Base-by-base conservation (phyloP, 2,797 vertebrate species). In the Betta splendens region DNA sequence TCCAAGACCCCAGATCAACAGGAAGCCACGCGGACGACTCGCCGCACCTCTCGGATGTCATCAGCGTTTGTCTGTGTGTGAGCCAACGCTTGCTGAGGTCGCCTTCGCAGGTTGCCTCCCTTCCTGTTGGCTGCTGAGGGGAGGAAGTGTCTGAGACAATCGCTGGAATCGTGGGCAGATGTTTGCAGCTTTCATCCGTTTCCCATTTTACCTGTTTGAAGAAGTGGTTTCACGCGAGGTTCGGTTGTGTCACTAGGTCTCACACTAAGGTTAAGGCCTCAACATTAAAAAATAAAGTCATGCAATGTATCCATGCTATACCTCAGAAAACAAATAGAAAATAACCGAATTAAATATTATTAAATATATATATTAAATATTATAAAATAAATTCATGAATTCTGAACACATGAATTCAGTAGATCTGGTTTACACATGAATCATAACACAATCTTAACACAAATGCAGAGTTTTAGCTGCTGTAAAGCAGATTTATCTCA, bases 111-210 rank as follows among this genome's bases (percentile, higher is more conserved):
- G 73, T 77, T 48, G 28, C 75, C 80, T 79, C 81, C 85, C 78
- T 79, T 89, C 85, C 83, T 85, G 64, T 45, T 54, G 43, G 77
- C 64, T 54, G 65, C 80, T 16, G 31, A 46, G 62, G 59, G 12
- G 47, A 44, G 62, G 68, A 70, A 58, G 55, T 73, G 74, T 62
- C 18, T 29, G 25, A 32, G 31, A 52, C 40, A 64, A 33, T 33
- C 13, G 45, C 69, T 44, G 61, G 18, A 72, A 70, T 68, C 44
- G 64, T 69, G 59, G 46, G 37, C 64, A 67, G 23, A 63, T 67
- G 52, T 26, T 20, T 9, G 5, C 6, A 18, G 26, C 35, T 16
- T 25, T 2, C 9, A 6, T 15, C 3, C 36, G 4, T 20, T 44
- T 17, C 20, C 13, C 29, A n/a, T n/a, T 18, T 17, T 21, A 1